Percentiles rank a stretch among this genome's conserved stretches.
These are phyloP conservation scores for Butastur rufipennis DNA, from an alignment of 2,113 vertebrate genomes.

Conservation along the genomic window DNA sequence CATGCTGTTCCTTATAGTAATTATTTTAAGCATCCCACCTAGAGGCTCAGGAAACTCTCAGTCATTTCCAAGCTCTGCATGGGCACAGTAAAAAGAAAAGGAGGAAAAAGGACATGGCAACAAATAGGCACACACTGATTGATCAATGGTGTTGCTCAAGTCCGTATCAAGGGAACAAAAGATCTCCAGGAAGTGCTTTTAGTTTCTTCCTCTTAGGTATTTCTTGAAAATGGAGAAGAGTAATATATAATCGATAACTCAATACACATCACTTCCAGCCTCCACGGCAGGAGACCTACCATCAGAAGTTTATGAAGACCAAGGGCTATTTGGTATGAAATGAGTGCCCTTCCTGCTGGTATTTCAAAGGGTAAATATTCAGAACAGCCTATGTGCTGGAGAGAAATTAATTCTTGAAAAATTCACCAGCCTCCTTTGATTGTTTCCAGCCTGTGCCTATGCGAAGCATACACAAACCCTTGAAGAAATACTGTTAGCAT, in stretches of 20 bases:
- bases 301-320: neutral
- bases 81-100: neutral
- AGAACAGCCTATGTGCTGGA: neutral
- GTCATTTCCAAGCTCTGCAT: neutral
- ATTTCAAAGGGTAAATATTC: neutral
- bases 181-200: neutral
- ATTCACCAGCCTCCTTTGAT: neutral
- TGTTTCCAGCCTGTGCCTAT: neutral
- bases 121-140: neutral
- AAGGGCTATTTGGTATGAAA: neutral
- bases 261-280: neutral
- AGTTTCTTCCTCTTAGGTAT: neutral
- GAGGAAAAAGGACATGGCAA: neutral
- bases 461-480: neutral
- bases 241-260: neutral
- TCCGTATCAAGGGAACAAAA: neutral
- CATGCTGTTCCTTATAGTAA: neutral
- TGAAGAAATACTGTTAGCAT: neutral
- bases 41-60: neutral
- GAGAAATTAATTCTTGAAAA: neutral
- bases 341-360: neutral
- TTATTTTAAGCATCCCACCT: neutral
- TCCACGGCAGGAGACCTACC: neutral
- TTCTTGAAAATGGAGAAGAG: neutral
- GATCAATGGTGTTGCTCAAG: neutral